A percentile compares a stretch with the other conserved stretches of the same genome.
Conservation (phyloP, 1,140 invertebrate species). For the Wasmannia auropunctata region DNA sequence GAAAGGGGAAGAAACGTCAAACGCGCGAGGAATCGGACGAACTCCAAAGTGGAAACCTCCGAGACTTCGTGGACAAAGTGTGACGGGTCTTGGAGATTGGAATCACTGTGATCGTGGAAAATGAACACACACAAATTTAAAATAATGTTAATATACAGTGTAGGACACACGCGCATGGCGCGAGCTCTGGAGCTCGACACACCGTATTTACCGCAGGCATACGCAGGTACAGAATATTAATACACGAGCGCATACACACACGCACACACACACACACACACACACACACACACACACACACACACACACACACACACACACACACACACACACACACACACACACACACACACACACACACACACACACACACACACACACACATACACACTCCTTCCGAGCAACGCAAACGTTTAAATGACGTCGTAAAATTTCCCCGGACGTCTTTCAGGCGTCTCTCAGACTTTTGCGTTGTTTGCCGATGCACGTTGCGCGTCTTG, state of each 20-base stretch:
- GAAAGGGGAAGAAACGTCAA: neutral
- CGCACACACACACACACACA: neutral
- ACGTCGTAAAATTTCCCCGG: conserved; percentile 31
- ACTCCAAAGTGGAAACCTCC: conserved; percentile 1
- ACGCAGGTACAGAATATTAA: neutral
- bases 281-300: neutral
- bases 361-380: neutral
- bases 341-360: neutral
- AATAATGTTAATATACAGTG: conserved; percentile 29
- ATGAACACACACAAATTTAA: conserved; percentile 70
- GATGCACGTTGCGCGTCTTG: conserved; percentile 54
- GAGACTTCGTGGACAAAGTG: conserved; percentile 45
- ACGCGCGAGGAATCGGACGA: conserved; percentile 7
- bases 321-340: neutral
- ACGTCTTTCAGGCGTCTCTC: conserved; percentile 18
- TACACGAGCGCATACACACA: neutral
- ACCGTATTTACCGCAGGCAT: conserved; percentile 23
- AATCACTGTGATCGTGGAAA: conserved; percentile 72
- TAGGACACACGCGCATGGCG: conserved; percentile 7
- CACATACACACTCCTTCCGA: neutral
- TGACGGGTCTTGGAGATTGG: conserved; percentile 29
- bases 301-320: neutral
- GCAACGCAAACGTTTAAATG: conserved; percentile 15
- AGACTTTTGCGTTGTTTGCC: conserved; percentile 22
- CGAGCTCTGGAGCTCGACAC: conserved; percentile 33